Base-by-base conservation (phyloP, 2,888 invertebrate genomes). In the Dynastes grantii region DNA sequence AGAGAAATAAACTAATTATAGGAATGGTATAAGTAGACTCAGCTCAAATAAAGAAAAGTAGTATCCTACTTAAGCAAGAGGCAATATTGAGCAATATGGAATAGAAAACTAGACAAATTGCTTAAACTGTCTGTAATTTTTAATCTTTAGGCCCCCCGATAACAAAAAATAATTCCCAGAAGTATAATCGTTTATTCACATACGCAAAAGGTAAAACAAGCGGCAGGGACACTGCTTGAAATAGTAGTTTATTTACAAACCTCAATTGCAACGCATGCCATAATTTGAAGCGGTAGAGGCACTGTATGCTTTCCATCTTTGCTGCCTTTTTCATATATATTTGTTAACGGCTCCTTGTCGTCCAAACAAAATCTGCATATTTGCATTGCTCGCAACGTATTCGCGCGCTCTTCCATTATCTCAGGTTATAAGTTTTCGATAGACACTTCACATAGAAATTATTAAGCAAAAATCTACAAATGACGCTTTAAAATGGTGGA, bases 241-340 rank as follows among this genome's bases (percentile, higher is more conserved):
- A 2, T 45, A 45, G 9, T 68, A 77, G 63, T 67, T 61, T 37
- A 79, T 79, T 82, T 84, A 87, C 86, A 81, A 86, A 95, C 95
- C 94, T 95, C 95, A 83, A 95, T 92, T 79, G 94, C 92, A 81
- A 94, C 91, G 86, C 94, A 94, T 76, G 95, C 93, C 92, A 95
- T 93, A 85, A 95, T 93, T 90, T 95, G 95, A 83, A 95, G 88
- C 77, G 93, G 91, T 84, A 95, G 90, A 83, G 94, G 92, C 83
- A 93, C 92, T 79, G 91, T 89, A 85, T 92, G 91, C 87, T 92
- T 93, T 84, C 90, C 89, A 80, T 88, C 87, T 81, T 90, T 88
- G 82, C 89, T 77, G 85, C 91, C 90, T 84, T 90, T 91, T 83
- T 93, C 92, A 87, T 93, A 94, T 86, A 95, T 92, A 88, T 91